phyloP scores from a whole-genome alignment of 2,113 vertebrate genomes.

The Anser cygnoides region DNA sequence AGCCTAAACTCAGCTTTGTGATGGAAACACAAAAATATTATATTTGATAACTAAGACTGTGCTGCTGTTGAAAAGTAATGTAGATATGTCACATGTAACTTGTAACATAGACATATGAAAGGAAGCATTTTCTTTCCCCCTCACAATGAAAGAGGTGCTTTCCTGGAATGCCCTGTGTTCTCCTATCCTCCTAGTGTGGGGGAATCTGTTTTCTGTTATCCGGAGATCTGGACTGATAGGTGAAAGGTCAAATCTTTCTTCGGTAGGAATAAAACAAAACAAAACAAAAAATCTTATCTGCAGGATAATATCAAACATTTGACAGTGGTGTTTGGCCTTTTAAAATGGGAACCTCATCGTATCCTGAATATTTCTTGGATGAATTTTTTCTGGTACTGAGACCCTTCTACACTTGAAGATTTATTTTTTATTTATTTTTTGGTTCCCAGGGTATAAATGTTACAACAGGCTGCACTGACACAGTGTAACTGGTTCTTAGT shows the following conservation, averaged over 20 bases:
- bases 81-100: background rate
- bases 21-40: background rate
- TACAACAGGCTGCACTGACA: background rate
- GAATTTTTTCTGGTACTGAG: background rate
- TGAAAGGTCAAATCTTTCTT: constrained; percentile 12
- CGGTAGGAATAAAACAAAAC: background rate
- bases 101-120: background rate
- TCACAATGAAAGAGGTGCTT: background rate
- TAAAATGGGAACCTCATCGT: background rate
- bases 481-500: background rate
- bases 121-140: background rate
- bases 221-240: background rate
- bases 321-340: background rate
- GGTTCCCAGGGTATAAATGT: background rate
- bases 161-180: background rate
- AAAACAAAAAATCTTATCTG: background rate
- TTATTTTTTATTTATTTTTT: background rate
- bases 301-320: background rate
- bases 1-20: background rate
- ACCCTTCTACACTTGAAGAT: background rate
- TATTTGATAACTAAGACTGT: background rate
- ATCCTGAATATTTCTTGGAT: background rate
- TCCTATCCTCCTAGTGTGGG: background rate
- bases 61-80: background rate
- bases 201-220: background rate